These are phyloP conservation scores for Myotis lucifugus DNA, from an alignment of 2,113 vertebrate species.

Conservation along the genomic window DNA sequence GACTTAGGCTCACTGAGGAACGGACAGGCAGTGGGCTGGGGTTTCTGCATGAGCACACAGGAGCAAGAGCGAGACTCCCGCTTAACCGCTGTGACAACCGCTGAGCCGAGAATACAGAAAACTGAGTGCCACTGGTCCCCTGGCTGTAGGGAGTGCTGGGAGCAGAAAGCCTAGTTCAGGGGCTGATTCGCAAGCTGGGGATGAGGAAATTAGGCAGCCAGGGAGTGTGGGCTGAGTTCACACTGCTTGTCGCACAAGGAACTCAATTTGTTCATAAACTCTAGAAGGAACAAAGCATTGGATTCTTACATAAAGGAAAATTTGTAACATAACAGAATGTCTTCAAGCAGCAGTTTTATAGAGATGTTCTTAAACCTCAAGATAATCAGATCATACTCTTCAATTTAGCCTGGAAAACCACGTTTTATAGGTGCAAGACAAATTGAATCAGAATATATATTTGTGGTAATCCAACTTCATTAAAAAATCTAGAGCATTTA, in stretches of 20 bases:
- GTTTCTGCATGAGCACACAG: neutral
- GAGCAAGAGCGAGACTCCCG: neutral
- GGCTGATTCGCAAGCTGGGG: neutral
- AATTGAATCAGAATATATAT: neutral
- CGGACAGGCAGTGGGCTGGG: neutral
- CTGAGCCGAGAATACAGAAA: neutral
- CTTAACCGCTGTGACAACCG: neutral
- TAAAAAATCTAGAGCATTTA: neutral
- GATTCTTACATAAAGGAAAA: neutral
- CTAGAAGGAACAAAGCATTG: neutral
- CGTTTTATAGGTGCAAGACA: neutral
- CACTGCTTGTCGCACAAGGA: neutral
- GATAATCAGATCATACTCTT: neutral
- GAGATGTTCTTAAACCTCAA: neutral
- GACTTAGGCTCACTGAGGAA: neutral
- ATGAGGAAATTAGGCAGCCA: neutral
- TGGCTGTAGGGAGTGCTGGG: neutral
- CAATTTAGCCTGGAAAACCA: neutral
- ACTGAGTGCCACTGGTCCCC: neutral
- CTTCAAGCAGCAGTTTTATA: neutral
- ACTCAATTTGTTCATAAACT: neutral
- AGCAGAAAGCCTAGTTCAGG: neutral
- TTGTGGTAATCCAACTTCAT: neutral
- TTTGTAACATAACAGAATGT: neutral
- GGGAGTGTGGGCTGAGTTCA: neutral